Evolutionary conservation across 2,888 invertebrate genomes (phyloP).

Genomic region (Phengaris alcon): DNA sequence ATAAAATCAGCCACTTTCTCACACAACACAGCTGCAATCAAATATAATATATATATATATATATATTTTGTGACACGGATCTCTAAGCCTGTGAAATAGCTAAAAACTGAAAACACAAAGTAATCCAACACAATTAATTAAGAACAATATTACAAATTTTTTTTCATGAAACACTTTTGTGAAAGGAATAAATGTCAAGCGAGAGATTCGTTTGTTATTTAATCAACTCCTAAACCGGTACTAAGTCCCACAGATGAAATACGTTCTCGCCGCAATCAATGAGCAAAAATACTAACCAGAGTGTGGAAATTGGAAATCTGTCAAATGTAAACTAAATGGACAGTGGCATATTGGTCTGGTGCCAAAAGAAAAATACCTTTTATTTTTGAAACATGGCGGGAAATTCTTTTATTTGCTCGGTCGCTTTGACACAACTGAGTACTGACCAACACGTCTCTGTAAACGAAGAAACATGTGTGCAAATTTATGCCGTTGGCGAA

Average conservation of each 20-base stretch:
- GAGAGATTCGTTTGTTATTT: neutral
- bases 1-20: neutral
- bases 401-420: conserved; percentile 20
- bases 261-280: conserved; percentile 22
- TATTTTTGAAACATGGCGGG: conserved; percentile 23
- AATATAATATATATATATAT: too few species aligned
- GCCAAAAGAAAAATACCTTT: conserved; percentile 28
- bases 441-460: conserved; percentile 12
- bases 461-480: conserved; percentile 11
- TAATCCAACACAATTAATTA: conserved; percentile 2
- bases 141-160: neutral
- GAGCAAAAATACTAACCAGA: conserved; percentile 22
- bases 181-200: neutral
- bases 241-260: neutral
- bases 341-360: conserved; percentile 19
- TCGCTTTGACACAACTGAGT: conserved; percentile 12
- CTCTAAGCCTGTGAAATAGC: neutral
- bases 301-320: conserved; percentile 30
- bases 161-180: neutral
- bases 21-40: neutral
- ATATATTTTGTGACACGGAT: neutral
- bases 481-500: conserved; percentile 11
- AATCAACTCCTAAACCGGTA: conserved; percentile 4
- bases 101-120: neutral
- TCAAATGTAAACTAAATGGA: conserved; percentile 30